A percentile compares a stretch with the other conserved stretches of the same genome.
Evolutionary conservation across 2,797 vertebrate species (phyloP).

Genomic region (Sebastes minor): DNA sequence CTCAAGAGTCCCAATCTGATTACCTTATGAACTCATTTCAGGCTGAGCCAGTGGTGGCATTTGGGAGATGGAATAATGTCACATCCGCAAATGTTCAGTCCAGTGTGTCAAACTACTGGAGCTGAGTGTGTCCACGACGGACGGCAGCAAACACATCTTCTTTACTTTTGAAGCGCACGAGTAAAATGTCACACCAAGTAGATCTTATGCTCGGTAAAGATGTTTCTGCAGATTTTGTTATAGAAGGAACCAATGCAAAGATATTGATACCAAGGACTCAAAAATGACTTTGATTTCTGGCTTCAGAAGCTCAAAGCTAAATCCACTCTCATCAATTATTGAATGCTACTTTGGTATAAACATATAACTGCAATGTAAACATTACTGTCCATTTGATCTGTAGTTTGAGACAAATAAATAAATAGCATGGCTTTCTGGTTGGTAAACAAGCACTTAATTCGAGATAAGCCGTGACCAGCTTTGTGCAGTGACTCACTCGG

Average conservation of each 20-base stretch:
- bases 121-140: background rate
- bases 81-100: conserved; percentile 45
- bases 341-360: conserved; percentile 4
- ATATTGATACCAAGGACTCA: background rate
- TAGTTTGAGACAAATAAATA: conserved; percentile 37
- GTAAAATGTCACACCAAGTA: conserved; percentile 32
- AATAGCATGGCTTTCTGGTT: conserved; percentile 38
- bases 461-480: conserved; percentile 44
- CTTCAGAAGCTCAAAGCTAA: background rate
- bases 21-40: conserved; percentile 73
- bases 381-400: conserved; percentile 34
- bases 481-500: conserved; percentile 38
- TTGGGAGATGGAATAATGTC: conserved; percentile 59
- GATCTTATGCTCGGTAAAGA: background rate
- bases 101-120: conserved; percentile 25
- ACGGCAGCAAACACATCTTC: conserved; percentile 1
- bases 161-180: conserved; percentile 23
- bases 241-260: background rate
- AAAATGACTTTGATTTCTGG: background rate
- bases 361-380: conserved; percentile 37
- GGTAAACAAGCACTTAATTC: conserved; percentile 53
- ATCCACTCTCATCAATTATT: conserved; percentile 9
- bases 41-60: conserved; percentile 60
- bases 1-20: conserved; percentile 63
- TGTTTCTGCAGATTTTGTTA: background rate